Evolutionary conservation across 2,113 vertebrate genomes (phyloP), one percentile per base, ranked within the genome.

Genomic region (Noctilio leporinus): DNA sequence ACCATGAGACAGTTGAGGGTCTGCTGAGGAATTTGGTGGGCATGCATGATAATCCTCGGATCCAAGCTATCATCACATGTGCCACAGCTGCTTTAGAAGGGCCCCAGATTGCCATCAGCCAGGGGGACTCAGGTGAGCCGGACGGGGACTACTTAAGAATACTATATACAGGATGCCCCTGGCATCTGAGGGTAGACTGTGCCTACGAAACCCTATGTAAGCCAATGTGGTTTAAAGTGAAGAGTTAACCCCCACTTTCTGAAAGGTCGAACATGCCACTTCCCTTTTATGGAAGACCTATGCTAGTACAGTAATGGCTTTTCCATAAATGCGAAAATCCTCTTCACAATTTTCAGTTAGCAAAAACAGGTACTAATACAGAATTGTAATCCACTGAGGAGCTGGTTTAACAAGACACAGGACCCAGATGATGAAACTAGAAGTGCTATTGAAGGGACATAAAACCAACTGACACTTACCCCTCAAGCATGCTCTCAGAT

Each of bases 51-150:
- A 92, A 96, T 5, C 77, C 93, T 55, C 97, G 98, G 35, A 87
- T 98, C 96, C 97, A 97, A 35, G 98, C 98, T 91, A 95, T 99
- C 24, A 40, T 95, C 96, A 98, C 97, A 5, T 98, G 98, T 89
- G 98, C 98, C 43, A 98, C 97, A 2, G 97, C 97, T 19, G 96
- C 94, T 17, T 77, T 98, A 49, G 97, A 98, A 88, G 88, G 94
- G 53, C 96, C 97, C 20, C 82, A 65, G 53, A 38, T 59, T 55
- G 73, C 70, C 14, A 10, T 40, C 38, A 82, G 16, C 30, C 35
- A 51, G 12, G 15, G 17, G 3, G 30, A 78, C 70, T 62, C 92
- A 19, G 69, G 97, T 97, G 75, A 93, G 33, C 38, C 72, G 67
- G 53, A 47, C 35, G 38, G 47, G 33, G 26, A 33, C 22, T 62